Percentiles rank a stretch among this genome's conserved stretches.
Evolutionary conservation across 2,888 invertebrate species (phyloP).

Genomic region (Cremastinae sp.): DNA sequence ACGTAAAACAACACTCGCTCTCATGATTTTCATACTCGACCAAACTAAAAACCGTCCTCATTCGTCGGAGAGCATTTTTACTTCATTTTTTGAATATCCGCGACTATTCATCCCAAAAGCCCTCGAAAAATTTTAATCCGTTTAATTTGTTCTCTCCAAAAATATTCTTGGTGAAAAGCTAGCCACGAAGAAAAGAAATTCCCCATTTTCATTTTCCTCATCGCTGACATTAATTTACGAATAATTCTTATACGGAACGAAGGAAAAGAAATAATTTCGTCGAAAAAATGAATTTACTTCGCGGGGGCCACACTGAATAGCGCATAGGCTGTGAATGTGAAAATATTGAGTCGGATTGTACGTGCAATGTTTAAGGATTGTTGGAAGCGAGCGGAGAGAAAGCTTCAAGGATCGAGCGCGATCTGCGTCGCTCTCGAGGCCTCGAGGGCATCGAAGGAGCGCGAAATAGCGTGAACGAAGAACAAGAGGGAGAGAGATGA

Average conservation of each 20-base stretch:
- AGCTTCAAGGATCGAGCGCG: conserved; percentile 55
- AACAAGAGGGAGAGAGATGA: conserved; percentile 38
- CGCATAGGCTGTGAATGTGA: too few species aligned
- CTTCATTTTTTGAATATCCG: not conserved
- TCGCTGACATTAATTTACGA: too few species aligned
- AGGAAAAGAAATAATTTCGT: too few species aligned
- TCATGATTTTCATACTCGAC: conserved; percentile 31
- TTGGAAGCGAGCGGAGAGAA: conserved; percentile 38
- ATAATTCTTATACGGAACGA: too few species aligned
- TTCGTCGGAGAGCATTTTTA: not conserved
- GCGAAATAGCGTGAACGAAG: conserved; percentile 30
- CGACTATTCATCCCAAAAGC: not conserved
- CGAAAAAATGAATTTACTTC: not conserved
- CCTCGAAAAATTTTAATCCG: too few species aligned
- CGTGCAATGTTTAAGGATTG: not conserved
- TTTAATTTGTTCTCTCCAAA: not conserved
- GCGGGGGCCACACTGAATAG: not conserved
- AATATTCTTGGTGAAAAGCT: too few species aligned
- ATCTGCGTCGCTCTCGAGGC: conserved; percentile 36
- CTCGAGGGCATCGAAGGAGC: conserved; percentile 47
- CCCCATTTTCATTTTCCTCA: not conserved
- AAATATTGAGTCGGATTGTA: too few species aligned
- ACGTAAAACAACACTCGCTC: conserved; percentile 19
- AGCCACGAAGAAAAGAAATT: too few species aligned
- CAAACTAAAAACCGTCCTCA: conserved; percentile 23